Conservation (phyloP, 2,113 vertebrate species). For the Psophia crepitans region DNA sequence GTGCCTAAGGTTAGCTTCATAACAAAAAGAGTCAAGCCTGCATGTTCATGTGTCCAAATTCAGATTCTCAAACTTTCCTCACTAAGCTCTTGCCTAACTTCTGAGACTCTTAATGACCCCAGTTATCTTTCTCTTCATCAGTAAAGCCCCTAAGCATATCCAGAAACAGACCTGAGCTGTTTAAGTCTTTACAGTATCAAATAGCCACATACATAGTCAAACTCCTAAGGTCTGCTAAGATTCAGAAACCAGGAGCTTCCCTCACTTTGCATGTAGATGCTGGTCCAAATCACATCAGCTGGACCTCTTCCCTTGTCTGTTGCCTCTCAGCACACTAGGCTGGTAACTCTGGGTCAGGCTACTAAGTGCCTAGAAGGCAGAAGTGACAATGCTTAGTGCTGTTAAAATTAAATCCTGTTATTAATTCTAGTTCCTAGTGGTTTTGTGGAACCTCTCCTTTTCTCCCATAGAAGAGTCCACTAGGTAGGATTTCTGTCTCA, state of each 20-base stretch:
- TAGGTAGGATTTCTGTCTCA: neutral
- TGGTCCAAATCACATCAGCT: neutral
- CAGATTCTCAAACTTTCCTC: neutral
- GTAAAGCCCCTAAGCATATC: neutral
- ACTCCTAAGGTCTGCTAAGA: neutral
- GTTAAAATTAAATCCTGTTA: neutral
- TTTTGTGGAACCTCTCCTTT: neutral
- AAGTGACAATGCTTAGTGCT: neutral
- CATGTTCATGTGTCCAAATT: neutral
- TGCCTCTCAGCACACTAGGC: neutral
- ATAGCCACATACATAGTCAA: neutral
- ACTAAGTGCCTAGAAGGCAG: neutral
- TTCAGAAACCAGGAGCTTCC: neutral
- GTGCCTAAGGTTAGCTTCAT: neutral
- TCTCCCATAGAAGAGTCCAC: neutral
- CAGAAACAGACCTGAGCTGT: neutral
- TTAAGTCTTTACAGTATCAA: neutral
- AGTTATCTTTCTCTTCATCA: neutral
- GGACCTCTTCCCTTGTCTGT: neutral
- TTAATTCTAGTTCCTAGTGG: neutral
- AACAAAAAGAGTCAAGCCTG: neutral
- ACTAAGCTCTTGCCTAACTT: neutral
- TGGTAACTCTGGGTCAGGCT: neutral
- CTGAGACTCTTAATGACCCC: neutral
- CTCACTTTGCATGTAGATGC: neutral